Conservation (phyloP, 2,888 invertebrate genomes). For the Leptopilina syphax region DNA sequence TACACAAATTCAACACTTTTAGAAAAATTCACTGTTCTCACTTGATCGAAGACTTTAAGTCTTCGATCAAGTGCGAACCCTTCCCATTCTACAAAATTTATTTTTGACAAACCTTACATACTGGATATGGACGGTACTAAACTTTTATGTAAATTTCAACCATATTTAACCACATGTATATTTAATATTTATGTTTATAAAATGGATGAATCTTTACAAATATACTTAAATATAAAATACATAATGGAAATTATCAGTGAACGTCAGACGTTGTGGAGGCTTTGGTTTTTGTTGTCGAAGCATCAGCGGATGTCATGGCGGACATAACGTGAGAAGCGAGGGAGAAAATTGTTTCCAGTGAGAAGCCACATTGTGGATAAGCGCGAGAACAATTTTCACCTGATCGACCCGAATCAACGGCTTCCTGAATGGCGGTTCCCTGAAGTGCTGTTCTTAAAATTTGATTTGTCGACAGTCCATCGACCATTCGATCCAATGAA, state of each 20-base stretch:
- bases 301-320: constrained; percentile 54
- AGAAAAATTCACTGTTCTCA: too few relatives aligned
- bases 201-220: too few relatives aligned
- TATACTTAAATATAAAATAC: neutral
- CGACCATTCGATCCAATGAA: constrained; percentile 68
- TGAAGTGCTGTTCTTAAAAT: constrained; percentile 74
- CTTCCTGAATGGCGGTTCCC: constrained; percentile 79
- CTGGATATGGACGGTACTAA: too few relatives aligned
- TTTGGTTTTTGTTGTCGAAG: constrained; percentile 43
- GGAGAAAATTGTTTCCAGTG: constrained; percentile 72
- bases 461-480: constrained; percentile 70
- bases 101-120: too few relatives aligned
- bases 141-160: neutral
- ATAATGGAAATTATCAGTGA: constrained; percentile 8
- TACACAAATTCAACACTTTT: too few relatives aligned
- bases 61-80: too few relatives aligned
- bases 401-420: constrained; percentile 77
- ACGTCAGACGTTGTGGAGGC: constrained; percentile 54
- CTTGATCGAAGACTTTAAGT: too few relatives aligned
- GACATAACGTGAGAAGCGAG: constrained; percentile 68
- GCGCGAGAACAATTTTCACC: constrained; percentile 75
- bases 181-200: too few relatives aligned
- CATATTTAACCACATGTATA: neutral
- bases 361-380: constrained; percentile 77
- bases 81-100: too few relatives aligned